These are phyloP conservation scores for Paratilapia polleni DNA, from an alignment of 2,113 vertebrate genomes.

Conservation along the genomic window DNA sequence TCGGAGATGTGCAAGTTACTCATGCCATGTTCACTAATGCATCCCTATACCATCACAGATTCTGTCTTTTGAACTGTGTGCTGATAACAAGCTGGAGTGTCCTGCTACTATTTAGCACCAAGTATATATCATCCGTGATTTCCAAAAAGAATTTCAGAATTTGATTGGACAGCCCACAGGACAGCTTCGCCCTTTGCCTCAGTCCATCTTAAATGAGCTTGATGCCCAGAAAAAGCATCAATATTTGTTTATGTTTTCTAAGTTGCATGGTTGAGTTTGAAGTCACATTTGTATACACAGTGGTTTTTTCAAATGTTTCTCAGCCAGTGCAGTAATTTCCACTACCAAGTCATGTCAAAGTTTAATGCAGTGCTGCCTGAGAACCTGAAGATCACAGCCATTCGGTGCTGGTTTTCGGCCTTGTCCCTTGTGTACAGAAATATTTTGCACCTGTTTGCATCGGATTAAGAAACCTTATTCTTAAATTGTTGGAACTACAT, in stretches of 20 bases:
- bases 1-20: neutral
- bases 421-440: neutral
- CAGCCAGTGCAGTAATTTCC: neutral
- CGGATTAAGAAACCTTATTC: neutral
- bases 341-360: neutral
- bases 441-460: neutral
- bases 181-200: neutral
- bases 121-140: no score
- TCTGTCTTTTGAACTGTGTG: neutral
- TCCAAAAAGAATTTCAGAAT: no score
- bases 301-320: neutral
- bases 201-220: neutral
- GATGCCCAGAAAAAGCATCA: neutral
- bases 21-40: fast-evolving
- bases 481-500: neutral
- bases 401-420: neutral
- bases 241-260: neutral
- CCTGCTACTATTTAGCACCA: neutral
- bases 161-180: neutral
- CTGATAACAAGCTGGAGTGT: neutral
- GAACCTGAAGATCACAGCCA: neutral
- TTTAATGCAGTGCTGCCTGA: neutral
- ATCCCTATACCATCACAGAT: neutral
- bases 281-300: neutral
- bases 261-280: neutral